phyloP scores from a whole-genome alignment of 2,888 invertebrate species.

The Leptinotarsa rubiginosa region DNA sequence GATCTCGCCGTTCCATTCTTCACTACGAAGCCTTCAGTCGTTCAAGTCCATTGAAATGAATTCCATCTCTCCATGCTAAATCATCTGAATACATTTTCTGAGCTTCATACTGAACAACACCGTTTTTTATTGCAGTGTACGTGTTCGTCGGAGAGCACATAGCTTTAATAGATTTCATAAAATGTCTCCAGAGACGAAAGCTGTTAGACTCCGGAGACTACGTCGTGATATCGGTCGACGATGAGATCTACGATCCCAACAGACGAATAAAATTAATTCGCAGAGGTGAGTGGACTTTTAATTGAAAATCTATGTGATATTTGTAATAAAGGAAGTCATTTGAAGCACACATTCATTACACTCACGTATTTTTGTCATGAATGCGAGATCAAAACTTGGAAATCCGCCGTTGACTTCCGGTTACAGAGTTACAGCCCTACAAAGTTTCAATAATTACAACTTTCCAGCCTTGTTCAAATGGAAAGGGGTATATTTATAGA shows the following conservation, averaged over 20 bases:
- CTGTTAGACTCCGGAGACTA: constrained; percentile 85
- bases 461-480: no score
- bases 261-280: constrained; percentile 69
- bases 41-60: background rate
- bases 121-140: constrained; percentile 75
- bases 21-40: no score
- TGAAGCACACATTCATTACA: no score
- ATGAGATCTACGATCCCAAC: constrained; percentile 83
- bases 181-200: constrained; percentile 79
- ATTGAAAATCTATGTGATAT: background rate
- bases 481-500: no score
- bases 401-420: no score
- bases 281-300: constrained; percentile 63
- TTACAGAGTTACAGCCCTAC: no score
- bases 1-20: no score
- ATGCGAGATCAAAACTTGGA: no score
- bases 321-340: background rate
- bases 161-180: constrained; percentile 86
- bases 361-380: no score
- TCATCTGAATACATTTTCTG: constrained; percentile 44
- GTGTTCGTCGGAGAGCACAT: constrained; percentile 91
- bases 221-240: constrained; percentile 88
- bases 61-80: constrained; percentile 54
- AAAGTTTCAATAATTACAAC: no score
- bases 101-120: background rate